Base-by-base conservation (phyloP, 2,797 vertebrate species). In the Spheniscus humboldti region DNA sequence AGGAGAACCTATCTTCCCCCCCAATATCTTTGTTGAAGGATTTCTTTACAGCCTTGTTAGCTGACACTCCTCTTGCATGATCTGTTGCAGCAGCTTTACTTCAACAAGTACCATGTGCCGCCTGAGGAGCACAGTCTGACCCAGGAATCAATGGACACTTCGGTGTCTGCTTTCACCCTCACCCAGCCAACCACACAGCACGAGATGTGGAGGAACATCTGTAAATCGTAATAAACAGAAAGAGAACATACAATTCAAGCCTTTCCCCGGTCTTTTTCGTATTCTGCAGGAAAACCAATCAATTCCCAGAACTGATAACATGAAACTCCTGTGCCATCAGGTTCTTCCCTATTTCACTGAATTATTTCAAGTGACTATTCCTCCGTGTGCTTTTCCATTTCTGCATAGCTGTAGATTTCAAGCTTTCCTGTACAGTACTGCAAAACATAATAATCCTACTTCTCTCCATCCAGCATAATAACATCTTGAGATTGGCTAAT, bases 381-480 rank as follows among this genome's bases (percentile, higher is more conserved):
- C 94, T 89, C 57, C 0, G 9, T 85, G 84, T 78, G 90, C 62
- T 90, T 81, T 90, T 66, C 69, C 83, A 75, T 90, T 83, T 86
- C 93, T 92, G 66, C 91, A 48, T 43, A 91, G 91, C 69, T 92
- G 89, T 72, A 91, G 94, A 94, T 97, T 93, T 73, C 79, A 57
- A 91, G 69, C 66, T 77, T 93, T 86, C 79, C 68, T 63, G 47
- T 67, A 67, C 6, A 48, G 9, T 14, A 16, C 57, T 72, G 72
- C 31, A 53, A 71, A 80, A 62, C 50, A 22, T 43, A 78, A 84
- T 60, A 64, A 88, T 90, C 76, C 66, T 90, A 45, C 86, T 84
- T 78, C 83, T 86, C 64, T 81, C 86, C 92, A 92, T 68, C 76
- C 62, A 68, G 69, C 69, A 50, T 72, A 81, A 95, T 28, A 81